phyloP scores from a whole-genome alignment of 35 echinoderm and acorn worm species.

The Acanthaster planci region DNA sequence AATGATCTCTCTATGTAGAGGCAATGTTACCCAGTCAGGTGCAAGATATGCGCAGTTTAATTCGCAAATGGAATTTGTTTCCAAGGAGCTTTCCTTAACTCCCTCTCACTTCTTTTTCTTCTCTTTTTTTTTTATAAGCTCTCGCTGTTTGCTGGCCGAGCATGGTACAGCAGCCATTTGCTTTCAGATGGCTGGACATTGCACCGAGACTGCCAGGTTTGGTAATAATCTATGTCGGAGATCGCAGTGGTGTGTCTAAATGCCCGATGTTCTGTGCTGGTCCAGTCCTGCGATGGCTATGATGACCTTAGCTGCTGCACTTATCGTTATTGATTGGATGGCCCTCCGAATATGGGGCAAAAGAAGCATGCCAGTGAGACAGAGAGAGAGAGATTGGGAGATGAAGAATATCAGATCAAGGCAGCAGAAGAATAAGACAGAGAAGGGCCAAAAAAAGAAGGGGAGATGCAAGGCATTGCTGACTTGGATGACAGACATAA shows the following conservation, averaged over 20 bases:
- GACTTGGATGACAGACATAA: too few species aligned
- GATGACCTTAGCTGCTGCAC: slow-evolving; percentile 11
- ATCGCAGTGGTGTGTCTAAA: background rate
- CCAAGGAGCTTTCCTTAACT: slow-evolving; percentile 15
- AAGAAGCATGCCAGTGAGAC: background rate
- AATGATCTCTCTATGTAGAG: slow-evolving; percentile 21
- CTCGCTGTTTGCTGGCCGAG: background rate
- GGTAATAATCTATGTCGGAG: slow-evolving; percentile 26
- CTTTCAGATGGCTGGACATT: slow-evolving; percentile 8
- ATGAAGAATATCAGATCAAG: background rate
- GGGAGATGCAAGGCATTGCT: background rate
- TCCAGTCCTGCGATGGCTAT: background rate
- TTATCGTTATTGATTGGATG: slow-evolving; percentile 18
- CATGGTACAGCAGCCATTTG: slow-evolving; percentile 21
- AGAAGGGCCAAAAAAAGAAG: background rate
- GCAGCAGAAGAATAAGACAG: background rate
- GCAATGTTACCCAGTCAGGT: slow-evolving; percentile 2
- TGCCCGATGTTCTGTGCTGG: slow-evolving; percentile 20
- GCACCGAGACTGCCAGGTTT: background rate
- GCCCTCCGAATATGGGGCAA: too few species aligned
- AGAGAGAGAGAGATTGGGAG: background rate
- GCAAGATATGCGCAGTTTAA: slow-evolving; percentile 31
- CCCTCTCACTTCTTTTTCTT: background rate
- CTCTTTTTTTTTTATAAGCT: too few species aligned
- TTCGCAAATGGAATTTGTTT: slow-evolving; percentile 34